phyloP scores from a whole-genome alignment of 2,888 invertebrate genomes.

The Euzophera pinguis region DNA sequence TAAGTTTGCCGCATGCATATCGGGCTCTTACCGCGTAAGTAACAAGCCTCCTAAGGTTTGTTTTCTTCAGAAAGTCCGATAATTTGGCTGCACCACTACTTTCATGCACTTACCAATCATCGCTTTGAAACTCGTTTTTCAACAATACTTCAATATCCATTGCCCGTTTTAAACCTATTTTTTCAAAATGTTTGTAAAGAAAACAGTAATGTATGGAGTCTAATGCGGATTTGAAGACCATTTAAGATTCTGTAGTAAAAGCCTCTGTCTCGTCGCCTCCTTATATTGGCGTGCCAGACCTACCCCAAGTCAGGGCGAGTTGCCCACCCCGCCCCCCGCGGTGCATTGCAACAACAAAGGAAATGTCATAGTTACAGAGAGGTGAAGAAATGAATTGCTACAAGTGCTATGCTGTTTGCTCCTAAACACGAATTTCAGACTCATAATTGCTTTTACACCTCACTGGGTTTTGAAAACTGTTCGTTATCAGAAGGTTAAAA shows the following conservation, averaged over 20 bases:
- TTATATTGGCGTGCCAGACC: conserved; percentile 51
- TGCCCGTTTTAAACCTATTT: conserved; percentile 20
- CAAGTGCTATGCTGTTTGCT: background rate
- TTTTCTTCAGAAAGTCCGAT: conserved; percentile 60
- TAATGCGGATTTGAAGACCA: background rate
- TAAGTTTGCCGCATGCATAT: conserved; percentile 17
- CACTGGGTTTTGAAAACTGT: background rate
- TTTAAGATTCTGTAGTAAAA: conserved; percentile 29
- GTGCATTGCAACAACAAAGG: conserved; percentile 46
- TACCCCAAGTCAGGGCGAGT: conserved; percentile 60
- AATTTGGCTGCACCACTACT: conserved; percentile 55
- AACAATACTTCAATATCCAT: conserved; percentile 22
- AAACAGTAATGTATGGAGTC: conserved; percentile 30
- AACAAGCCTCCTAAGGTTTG: conserved; percentile 44
- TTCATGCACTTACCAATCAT: conserved; percentile 21
- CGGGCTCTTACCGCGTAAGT: conserved; percentile 34
- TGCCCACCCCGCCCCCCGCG: conserved; percentile 33
- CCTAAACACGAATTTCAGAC: conserved; percentile 5
- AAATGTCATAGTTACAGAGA: conserved; percentile 22
- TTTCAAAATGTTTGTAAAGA: no score
- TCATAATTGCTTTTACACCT: background rate
- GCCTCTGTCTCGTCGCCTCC: conserved; percentile 48
- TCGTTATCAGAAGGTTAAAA: no score
- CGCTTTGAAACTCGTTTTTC: background rate
- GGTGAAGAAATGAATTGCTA: conserved; percentile 18